Conservation (phyloP, 2,888 invertebrate species). For the Xanthostigma xanthostigma region DNA sequence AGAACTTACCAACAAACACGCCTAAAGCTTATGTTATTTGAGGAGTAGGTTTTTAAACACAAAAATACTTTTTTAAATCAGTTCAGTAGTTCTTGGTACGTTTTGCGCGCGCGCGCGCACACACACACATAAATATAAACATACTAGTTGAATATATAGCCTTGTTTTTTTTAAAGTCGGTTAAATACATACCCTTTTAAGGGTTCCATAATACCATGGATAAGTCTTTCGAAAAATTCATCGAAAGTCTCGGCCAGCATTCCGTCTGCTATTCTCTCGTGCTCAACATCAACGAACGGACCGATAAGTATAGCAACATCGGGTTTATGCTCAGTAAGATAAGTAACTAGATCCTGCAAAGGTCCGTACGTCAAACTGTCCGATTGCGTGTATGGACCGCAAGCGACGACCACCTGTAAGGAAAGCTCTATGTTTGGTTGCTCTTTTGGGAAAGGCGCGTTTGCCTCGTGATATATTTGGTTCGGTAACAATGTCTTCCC, state of each 20-base stretch:
- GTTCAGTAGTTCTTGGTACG: no score
- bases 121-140: no score
- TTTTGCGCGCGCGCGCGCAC: no score
- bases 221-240: conserved; percentile 54
- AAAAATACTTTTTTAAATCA: no score
- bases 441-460: conserved; percentile 26
- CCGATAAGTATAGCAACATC: conserved; percentile 72
- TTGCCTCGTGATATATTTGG: conserved; percentile 44
- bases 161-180: no score
- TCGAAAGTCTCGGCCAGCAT: conserved; percentile 53
- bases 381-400: conserved; percentile 71
- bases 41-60: no score
- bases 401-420: conserved; percentile 54
- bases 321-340: conserved; percentile 52
- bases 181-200: conserved; percentile 37
- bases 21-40: no score
- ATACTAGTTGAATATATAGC: no score
- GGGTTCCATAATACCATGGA: conserved; percentile 47
- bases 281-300: conserved; percentile 65
- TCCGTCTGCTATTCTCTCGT: conserved; percentile 43
- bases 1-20: no score
- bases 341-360: conserved; percentile 54
- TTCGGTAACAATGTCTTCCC: conserved; percentile 52
- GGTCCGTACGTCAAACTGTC: conserved; percentile 70
- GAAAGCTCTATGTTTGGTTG: conserved; percentile 32